Evolutionary conservation across 2,888 invertebrate genomes (phyloP).

Genomic region (Dysmachus trigonus): DNA sequence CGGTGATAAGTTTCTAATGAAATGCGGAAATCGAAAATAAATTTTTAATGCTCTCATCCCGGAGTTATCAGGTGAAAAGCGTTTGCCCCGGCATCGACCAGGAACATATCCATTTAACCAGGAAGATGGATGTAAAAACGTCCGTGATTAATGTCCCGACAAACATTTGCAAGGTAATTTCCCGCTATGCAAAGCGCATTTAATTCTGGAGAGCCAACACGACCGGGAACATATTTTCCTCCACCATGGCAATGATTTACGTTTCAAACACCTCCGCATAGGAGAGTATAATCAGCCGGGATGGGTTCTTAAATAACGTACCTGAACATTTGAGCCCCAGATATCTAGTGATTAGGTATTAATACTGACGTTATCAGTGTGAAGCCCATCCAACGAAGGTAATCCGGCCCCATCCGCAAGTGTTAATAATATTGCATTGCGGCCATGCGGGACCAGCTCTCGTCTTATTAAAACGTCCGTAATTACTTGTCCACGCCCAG

Average conservation of each 20-base stretch:
- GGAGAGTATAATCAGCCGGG: not conserved
- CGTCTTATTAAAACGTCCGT: conserved; percentile 33
- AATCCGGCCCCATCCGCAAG: conserved; percentile 18
- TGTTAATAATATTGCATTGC: conserved; percentile 15
- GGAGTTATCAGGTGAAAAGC: not conserved
- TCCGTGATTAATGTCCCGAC: conserved; percentile 36
- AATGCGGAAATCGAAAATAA: not conserved
- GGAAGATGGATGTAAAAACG: not conserved
- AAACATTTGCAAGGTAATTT: conserved; percentile 37
- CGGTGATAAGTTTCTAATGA: not conserved
- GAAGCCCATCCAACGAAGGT: conserved; percentile 20
- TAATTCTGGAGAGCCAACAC: not conserved
- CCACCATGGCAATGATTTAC: not conserved
- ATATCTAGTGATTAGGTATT: conserved; percentile 20
- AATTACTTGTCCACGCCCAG: conserved; percentile 38
- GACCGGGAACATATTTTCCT: not conserved
- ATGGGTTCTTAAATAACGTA: conserved; percentile 4
- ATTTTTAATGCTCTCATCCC: not conserved
- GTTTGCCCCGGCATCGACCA: not conserved
- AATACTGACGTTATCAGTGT: conserved; percentile 13
- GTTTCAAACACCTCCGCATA: not conserved
- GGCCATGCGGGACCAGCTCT: not conserved
- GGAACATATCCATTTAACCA: conserved; percentile 11
- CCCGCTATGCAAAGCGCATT: conserved; percentile 27
- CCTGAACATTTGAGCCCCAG: conserved; percentile 12